Evolutionary conservation across 2,113 vertebrate genomes (phyloP), one percentile per base, ranked within the genome.

Genomic region (crab-eating macaque (Macaca fascicularis)): DNA sequence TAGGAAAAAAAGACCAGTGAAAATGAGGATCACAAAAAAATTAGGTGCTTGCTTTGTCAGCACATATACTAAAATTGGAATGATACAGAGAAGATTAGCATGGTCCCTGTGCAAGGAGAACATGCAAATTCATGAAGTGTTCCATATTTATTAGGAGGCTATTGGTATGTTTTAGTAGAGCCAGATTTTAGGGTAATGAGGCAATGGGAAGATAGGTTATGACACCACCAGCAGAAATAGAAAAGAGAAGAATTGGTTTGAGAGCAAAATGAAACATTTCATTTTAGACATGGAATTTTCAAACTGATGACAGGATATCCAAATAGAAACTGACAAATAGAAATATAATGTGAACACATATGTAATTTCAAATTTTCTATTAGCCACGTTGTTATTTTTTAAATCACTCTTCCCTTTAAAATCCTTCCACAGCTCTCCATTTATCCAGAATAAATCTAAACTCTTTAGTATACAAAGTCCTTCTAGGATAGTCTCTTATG

Each of bases 221-320:
- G 48, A 88, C 20, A 50, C 22, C 59, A 83, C 10, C 40, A 76
- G 48, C 61, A 89, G 72, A 95, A 72, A 95, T 11, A 89, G 72
- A 90, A 94, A 96, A 80, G 43, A 84, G 19, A 91, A 79, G 19
- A 91, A 91, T 32, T 74, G 23, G 10, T 89, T 91, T 88, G 57
- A 95, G 76, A 90, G 69, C 2, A 93, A 95, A 90, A 22, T 70
- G 13, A 64, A 40, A 43, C 17, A 25, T 93, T 93, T 93, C 43
- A 45, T 57, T 72, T 82, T 27, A 74, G 48, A 86, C 17, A 45
- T 32, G n/a, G 19, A 81, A 90, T 83, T 90, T 87, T 76, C 80
- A 93, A 89, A 70, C 10, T 87, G 30, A 48, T 76, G 35, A 61
- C 67, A 89, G 38, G 45, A 80, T 89, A 55, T 55, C 48, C n/a